These are phyloP conservation scores for Diplolepis rosae DNA, from an alignment of 2,888 invertebrate species.

Conservation along the genomic window DNA sequence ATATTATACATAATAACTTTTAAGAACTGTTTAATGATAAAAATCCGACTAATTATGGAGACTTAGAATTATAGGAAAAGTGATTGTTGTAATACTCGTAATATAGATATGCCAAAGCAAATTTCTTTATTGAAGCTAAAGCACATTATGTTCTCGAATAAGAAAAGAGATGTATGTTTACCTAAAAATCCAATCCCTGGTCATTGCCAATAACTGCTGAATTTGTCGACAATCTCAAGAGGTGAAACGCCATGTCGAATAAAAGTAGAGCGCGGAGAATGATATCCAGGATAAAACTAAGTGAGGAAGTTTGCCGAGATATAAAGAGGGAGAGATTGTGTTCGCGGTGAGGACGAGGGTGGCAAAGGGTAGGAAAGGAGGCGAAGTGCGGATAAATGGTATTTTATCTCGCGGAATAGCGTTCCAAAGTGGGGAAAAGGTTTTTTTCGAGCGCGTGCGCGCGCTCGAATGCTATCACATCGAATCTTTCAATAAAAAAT, in stretches of 20 bases:
- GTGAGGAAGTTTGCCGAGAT: slow-evolving; percentile 44
- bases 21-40: too few species aligned
- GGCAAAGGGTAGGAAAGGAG: slow-evolving; percentile 38
- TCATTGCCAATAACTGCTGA: slow-evolving; percentile 25
- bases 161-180: not conserved
- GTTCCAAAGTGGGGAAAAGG: slow-evolving; percentile 36
- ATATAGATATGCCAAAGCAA: not conserved
- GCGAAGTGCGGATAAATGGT: slow-evolving; percentile 63
- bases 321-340: slow-evolving; percentile 47
- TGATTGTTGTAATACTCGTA: too few species aligned
- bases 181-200: not conserved
- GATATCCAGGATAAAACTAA: slow-evolving; percentile 32
- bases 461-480: slow-evolving; percentile 62
- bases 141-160: not conserved
- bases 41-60: too few species aligned
- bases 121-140: not conserved
- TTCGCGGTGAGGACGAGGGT: slow-evolving; percentile 33
- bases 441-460: slow-evolving; percentile 45
- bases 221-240: slow-evolving; percentile 30
- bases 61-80: too few species aligned
- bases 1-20: too few species aligned
- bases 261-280: slow-evolving; percentile 29
- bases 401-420: slow-evolving; percentile 68
- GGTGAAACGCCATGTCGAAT: slow-evolving; percentile 27
- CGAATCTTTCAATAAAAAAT: slow-evolving; percentile 74